Percentiles rank a stretch among this genome's conserved stretches.
These are phyloP conservation scores for Pelochelys cantorii DNA, from an alignment of 2,797 vertebrate species.

Conservation along the genomic window DNA sequence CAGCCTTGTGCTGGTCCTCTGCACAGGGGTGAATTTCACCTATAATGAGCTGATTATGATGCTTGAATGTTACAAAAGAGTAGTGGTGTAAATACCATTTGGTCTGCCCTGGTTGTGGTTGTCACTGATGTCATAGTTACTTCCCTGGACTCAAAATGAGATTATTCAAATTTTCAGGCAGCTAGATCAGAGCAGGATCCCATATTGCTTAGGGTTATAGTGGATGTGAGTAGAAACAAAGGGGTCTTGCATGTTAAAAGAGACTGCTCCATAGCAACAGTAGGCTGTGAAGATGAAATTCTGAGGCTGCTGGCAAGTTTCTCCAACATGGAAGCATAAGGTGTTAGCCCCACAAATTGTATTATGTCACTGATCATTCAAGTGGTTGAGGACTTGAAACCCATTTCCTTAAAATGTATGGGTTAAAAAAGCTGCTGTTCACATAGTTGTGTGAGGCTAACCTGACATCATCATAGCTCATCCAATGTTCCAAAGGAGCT, in stretches of 20 bases:
- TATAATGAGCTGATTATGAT: rapidly evolving
- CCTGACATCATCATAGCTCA: neutral
- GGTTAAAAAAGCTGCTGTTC: neutral
- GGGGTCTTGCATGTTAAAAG: neutral
- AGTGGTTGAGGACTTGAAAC: neutral
- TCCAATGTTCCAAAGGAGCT: neutral
- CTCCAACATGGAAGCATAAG: rapidly evolving
- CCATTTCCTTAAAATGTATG: neutral
- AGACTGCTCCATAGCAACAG: neutral
- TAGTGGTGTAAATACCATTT: rapidly evolving
- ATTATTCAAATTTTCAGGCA: neutral
- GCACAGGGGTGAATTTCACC: rapidly evolving
- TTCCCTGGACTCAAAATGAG: neutral
- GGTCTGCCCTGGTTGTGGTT: neutral
- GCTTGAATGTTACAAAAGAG: rapidly evolving
- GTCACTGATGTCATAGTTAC: rapidly evolving
- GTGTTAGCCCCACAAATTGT: neutral
- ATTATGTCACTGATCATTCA: neutral
- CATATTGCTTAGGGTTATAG: rapidly evolving
- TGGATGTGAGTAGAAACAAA: rapidly evolving
- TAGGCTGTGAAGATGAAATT: neutral
- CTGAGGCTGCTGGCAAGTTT: neutral
- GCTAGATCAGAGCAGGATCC: neutral
- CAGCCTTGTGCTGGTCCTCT: rapidly evolving
- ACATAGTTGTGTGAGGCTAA: neutral